phyloP scores from a whole-genome alignment of 2,113 vertebrate species.

The Dasyprocta punctata region DNA sequence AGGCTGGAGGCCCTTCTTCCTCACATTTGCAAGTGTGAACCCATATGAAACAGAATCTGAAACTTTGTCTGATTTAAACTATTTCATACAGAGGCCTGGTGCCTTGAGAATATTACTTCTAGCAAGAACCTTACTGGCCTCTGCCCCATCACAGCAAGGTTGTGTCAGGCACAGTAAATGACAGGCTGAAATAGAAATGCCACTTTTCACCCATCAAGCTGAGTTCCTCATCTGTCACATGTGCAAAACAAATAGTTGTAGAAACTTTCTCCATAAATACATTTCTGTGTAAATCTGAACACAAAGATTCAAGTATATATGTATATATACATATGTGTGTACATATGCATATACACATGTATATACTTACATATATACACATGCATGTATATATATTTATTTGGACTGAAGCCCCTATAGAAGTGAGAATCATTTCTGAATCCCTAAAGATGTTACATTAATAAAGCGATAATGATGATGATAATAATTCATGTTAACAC shows the following conservation, averaged over 20 bases:
- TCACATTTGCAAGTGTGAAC: not conserved
- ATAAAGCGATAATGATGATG: slow-evolving; percentile 3
- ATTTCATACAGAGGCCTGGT: slow-evolving; percentile 57
- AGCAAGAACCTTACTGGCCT: not conserved
- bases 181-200: slow-evolving; percentile 76
- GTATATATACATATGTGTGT: not conserved
- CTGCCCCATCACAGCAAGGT: slow-evolving; percentile 58
- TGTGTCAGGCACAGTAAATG: slow-evolving; percentile 20
- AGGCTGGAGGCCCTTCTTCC: not conserved
- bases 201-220: slow-evolving; percentile 80
- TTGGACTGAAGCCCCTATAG: slow-evolving; percentile 63
- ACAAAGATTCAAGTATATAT: slow-evolving; percentile 57
- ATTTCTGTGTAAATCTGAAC: slow-evolving; percentile 83
- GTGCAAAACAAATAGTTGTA: slow-evolving; percentile 79
- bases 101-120: slow-evolving; percentile 75
- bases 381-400: not conserved
- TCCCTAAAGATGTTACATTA: slow-evolving; percentile 67
- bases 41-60: not conserved
- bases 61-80: slow-evolving; percentile 37
- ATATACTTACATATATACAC: not conserved
- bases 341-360: not conserved
- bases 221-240: slow-evolving; percentile 80
- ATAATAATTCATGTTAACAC: slow-evolving; percentile 58
- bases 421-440: slow-evolving; percentile 68
- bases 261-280: slow-evolving; percentile 82